Evolutionary conservation across 2,888 invertebrate species (phyloP).

Genomic region (Seira sanloemensis): DNA sequence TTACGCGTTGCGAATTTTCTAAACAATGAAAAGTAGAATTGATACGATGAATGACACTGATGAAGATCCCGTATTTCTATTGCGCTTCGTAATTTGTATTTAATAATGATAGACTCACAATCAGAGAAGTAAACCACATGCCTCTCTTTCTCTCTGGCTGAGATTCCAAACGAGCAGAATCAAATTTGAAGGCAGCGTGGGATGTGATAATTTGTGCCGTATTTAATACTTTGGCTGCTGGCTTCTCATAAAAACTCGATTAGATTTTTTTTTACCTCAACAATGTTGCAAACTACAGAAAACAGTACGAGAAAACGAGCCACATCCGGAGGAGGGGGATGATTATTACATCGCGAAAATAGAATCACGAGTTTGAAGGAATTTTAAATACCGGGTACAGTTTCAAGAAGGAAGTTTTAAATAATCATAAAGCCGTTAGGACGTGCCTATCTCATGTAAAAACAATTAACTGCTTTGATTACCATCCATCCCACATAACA

Average conservation of each 20-base stretch:
- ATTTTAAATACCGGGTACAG: not conserved
- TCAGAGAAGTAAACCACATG: conserved; percentile 1
- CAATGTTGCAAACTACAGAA: not conserved
- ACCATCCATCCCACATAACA: no score
- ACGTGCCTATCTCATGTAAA: not conserved
- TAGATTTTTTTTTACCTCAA: not conserved
- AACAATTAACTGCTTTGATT: not conserved
- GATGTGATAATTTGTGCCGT: conserved; percentile 33
- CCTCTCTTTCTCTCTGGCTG: not conserved
- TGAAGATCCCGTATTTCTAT: not conserved
- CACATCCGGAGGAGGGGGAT: not conserved
- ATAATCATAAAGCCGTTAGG: not conserved
- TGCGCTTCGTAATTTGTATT: not conserved
- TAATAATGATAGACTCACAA: not conserved
- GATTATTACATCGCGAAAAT: not conserved
- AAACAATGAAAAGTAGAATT: not conserved
- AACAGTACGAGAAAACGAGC: not conserved
- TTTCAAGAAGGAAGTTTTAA: not conserved
- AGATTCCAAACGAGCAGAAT: not conserved
- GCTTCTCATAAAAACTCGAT: not conserved
- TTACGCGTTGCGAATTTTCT: not conserved
- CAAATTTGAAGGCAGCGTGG: conserved; percentile 25
- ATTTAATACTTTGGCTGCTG: not conserved
- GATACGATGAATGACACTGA: conserved; percentile 20
- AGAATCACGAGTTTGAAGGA: not conserved